phyloP scores from a whole-genome alignment of 2,113 vertebrate species.

The Eptatretus burgeri region DNA sequence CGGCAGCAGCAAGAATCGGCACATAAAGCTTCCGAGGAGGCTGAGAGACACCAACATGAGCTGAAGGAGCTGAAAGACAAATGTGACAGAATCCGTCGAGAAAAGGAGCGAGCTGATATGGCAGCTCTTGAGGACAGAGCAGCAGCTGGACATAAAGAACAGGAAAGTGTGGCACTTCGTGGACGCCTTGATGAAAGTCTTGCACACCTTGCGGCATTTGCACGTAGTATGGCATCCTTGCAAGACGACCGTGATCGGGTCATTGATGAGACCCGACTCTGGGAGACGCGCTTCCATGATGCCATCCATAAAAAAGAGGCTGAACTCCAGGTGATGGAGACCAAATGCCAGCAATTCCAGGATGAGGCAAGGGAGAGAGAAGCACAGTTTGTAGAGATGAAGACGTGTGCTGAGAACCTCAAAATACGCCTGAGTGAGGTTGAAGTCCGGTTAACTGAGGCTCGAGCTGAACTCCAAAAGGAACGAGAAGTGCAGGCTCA shows the following conservation, averaged over 20 bases:
- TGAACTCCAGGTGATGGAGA: constrained; percentile 35
- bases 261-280: constrained; percentile 47
- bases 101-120: constrained; percentile 26
- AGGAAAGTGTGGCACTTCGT: constrained; percentile 29
- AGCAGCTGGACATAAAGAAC: constrained; percentile 22
- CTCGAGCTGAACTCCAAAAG: constrained; percentile 19
- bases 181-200: constrained; percentile 39
- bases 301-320: constrained; percentile 50
- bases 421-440: background rate
- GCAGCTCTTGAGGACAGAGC: constrained; percentile 20
- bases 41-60: constrained; percentile 33
- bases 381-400: constrained; percentile 26
- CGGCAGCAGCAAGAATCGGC: constrained; percentile 38
- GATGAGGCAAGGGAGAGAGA: constrained; percentile 30
- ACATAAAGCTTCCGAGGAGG: constrained; percentile 33
- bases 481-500: constrained; percentile 20
- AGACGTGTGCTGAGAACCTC: constrained; percentile 12
- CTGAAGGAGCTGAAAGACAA: constrained; percentile 25
- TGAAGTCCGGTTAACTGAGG: constrained; percentile 20
- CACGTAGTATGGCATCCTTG: constrained; percentile 71
- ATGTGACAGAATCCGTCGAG: constrained; percentile 12
- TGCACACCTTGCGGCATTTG: constrained; percentile 59
- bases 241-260: constrained; percentile 76
- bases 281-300: constrained; percentile 51
- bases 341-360: constrained; percentile 20